Evolutionary conservation across 2,113 vertebrate species (phyloP), one percentile per base, ranked within the genome.

Genomic region (Microcebus tavaratra): DNA sequence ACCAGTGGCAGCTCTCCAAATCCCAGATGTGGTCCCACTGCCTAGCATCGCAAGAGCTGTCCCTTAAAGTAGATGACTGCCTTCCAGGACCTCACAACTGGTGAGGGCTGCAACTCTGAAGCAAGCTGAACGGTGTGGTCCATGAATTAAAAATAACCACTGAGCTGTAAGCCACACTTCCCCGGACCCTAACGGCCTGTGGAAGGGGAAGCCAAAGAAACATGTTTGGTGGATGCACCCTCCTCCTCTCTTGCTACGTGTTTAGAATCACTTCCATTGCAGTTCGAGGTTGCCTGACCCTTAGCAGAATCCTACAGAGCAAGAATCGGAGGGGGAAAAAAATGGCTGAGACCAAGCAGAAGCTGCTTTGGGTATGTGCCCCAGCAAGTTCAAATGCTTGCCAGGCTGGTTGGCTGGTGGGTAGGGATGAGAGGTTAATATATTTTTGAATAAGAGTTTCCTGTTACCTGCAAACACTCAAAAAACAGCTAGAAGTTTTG

Each of bases 401-500:
- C 61, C 53, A 18, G 63, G 65, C 53, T 94, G 57, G 93, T 9
- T 87, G 90, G 84, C 72, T 53, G 36, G 42, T 15, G 59, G 25
- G 13, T 11, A 73, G 57, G n/a, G 20, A 29, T 57, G 27, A 88
- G 34, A 85, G n/a, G 15, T 48, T 84, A 92, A 86, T 86, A n/a
- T 57, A 85, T 75, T 95, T 96, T 93, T 87, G 17, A 97, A 59
- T 91, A 91, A 93, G 48, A 80, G 88, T 91, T 96, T 97, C 91
- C 88, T 91, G 88, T 94, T 94, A 93, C 31, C 68, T 82, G 76
- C 25, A 94, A 94, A 95, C 85, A 86, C 65, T 88, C 45, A 83
- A 36, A 86, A 70, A 84, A 36, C 75, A 94, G 72, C 59, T 85
- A 75, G 39, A 87, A 50, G 57, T 89, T 97, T 86, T 91, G 91